phyloP scores from a whole-genome alignment of 2,888 invertebrate species.

The Cheilosia vernalis region DNA sequence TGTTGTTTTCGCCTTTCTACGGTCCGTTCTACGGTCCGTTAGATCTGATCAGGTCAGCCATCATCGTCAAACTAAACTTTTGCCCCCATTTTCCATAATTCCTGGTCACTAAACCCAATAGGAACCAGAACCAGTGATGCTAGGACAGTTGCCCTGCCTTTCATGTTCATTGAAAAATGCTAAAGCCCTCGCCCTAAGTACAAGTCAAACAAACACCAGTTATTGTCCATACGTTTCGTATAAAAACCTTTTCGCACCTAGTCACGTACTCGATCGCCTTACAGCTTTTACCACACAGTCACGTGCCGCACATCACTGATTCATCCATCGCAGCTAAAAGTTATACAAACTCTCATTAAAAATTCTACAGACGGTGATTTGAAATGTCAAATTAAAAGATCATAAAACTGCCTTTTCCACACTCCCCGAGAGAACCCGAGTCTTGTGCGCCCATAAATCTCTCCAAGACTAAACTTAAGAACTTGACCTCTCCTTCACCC shows the following conservation, averaged over 20 bases:
- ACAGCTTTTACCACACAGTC: background rate
- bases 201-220: no score
- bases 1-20: no score
- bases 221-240: no score
- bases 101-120: no score
- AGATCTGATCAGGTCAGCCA: no score
- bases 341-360: constrained; percentile 38
- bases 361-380: constrained; percentile 34
- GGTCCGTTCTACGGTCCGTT: no score
- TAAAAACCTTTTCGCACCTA: constrained; percentile 18
- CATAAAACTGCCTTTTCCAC: constrained; percentile 21
- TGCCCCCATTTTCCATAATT: no score
- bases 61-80: no score
- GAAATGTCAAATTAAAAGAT: constrained; percentile 62
- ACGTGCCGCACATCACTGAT: constrained; percentile 17
- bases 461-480: background rate
- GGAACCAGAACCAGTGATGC: no score
- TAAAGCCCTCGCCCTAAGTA: no score
- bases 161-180: no score
- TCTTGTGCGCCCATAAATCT: constrained; percentile 10
- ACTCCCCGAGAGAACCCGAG: background rate
- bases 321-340: constrained; percentile 13
- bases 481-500: constrained; percentile 56
- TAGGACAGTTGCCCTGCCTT: no score
- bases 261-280: constrained; percentile 28